A percentile compares a stretch with the other conserved stretches of the same genome.
phyloP scores from a whole-genome alignment of 30 jellyfish, hydroid and myxozoan genomes.

The Mastigias papua region DNA sequence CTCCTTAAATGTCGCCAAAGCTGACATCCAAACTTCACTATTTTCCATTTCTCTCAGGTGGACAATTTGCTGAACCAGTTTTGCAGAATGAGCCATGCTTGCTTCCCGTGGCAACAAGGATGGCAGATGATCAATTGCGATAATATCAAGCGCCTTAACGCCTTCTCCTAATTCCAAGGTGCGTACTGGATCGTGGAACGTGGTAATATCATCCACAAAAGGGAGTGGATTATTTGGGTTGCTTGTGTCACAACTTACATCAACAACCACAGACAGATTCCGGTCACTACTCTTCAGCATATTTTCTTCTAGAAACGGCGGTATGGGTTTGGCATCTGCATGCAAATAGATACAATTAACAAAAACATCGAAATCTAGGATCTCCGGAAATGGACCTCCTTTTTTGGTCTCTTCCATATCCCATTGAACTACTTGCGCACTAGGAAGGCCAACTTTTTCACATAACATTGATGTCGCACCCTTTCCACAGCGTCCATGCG shows the following conservation, averaged over 20 bases:
- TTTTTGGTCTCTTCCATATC: constrained; percentile 67
- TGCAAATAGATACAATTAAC: constrained; percentile 62
- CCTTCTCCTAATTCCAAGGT: constrained; percentile 34
- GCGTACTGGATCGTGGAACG: constrained; percentile 59
- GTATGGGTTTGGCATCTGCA: constrained; percentile 32
- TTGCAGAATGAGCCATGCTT: constrained; percentile 53
- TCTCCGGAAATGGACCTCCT: constrained; percentile 75
- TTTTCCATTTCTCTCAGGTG: constrained; percentile 53
- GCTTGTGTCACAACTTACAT: constrained; percentile 80
- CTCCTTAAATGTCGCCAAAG: constrained; percentile 46
- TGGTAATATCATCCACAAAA: constrained; percentile 53
- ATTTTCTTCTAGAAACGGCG: constrained; percentile 45
- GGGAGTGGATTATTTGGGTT: constrained; percentile 84
- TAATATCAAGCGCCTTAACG: constrained; percentile 42
- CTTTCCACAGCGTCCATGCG: constrained; percentile 83
- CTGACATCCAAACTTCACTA: constrained; percentile 74
- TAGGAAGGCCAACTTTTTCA: constrained; percentile 66
- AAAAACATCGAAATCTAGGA: constrained; percentile 66
- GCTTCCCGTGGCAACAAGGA: constrained; percentile 79
- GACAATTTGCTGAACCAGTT: constrained; percentile 41
- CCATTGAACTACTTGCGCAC: constrained; percentile 57
- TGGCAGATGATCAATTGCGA: constrained; percentile 81
- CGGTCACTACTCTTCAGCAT: constrained; percentile 50
- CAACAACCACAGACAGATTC: constrained; percentile 71
- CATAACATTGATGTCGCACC: constrained; percentile 65